Evolutionary conservation across 2,113 vertebrate genomes (phyloP).

Genomic region (Zonotrichia leucophrys): DNA sequence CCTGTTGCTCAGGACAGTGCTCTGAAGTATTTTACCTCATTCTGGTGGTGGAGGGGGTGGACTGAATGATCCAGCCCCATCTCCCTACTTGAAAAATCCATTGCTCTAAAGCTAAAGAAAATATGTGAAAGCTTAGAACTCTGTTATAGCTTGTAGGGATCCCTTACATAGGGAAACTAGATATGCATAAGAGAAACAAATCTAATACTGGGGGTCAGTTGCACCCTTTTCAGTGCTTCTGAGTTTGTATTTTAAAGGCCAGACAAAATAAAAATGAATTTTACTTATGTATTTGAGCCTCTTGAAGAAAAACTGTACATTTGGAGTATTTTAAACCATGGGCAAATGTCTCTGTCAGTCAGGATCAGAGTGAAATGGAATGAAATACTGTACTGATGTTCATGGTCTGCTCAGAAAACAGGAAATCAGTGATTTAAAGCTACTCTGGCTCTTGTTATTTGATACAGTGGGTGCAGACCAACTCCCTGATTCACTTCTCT

Average conservation of each 20-base stretch:
- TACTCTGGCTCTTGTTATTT: not conserved
- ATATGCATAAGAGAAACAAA: not conserved
- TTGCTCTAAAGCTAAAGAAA: not conserved
- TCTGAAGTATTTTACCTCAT: not conserved
- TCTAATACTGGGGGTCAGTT: not conserved
- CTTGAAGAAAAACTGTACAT: not conserved
- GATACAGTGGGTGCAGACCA: not conserved
- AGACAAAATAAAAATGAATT: not conserved
- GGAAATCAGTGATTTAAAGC: constrained; percentile 9
- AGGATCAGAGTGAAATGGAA: not conserved
- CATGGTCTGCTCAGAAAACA: not conserved
- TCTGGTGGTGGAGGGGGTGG: not conserved
- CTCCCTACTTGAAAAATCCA: not conserved
- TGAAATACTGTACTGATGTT: not conserved
- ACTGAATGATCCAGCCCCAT: not conserved
- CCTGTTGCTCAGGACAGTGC: not conserved
- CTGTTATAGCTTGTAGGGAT: not conserved
- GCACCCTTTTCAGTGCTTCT: not conserved
- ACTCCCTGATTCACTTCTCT: not conserved
- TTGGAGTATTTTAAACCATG: not conserved
- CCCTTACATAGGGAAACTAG: not conserved
- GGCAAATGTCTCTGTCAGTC: not conserved
- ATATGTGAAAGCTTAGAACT: not conserved
- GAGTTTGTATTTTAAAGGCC: not conserved
- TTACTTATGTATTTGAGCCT: not conserved